Percentiles rank a stretch among this genome's conserved stretches.
Evolutionary conservation across 2,797 vertebrate genomes (phyloP).

Genomic region (Alauda arvensis): DNA sequence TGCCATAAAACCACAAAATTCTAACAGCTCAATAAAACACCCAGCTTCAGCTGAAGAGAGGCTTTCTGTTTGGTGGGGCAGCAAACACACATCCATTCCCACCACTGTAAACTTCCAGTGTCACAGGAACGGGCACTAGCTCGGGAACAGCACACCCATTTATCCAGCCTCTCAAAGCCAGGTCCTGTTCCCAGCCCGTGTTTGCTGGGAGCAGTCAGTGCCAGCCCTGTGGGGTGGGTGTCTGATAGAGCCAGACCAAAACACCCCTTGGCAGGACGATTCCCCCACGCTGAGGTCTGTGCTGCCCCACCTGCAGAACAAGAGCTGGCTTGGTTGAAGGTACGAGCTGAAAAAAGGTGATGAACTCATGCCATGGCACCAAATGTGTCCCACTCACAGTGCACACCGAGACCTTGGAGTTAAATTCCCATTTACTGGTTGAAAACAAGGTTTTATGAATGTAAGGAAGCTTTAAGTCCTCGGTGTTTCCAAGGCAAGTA

Average conservation of each 20-base stretch:
- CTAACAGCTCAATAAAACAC: neutral
- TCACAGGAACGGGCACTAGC: neutral
- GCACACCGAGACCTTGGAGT: neutral
- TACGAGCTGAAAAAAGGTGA: rapidly evolving
- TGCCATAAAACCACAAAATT: neutral
- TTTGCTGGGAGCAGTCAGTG: neutral
- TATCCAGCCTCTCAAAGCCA: neutral
- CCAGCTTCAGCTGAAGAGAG: neutral
- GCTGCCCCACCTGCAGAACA: neutral
- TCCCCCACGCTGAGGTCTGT: neutral
- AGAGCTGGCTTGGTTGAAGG: neutral
- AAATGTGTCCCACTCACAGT: neutral
- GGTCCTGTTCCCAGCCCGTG: neutral
- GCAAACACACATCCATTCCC: neutral
- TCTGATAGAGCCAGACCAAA: neutral
- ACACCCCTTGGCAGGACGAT: neutral
- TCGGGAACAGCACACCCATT: neutral
- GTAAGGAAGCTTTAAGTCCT: neutral
- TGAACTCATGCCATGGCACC: rapidly evolving
- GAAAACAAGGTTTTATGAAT: neutral
- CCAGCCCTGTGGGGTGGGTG: neutral
- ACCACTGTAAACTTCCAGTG: neutral
- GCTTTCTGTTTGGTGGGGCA: neutral
- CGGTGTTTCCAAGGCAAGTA: neutral
- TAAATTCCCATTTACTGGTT: neutral